Conservation (phyloP, 1,140 invertebrate species). For the Mizuhopecten yessoensis region DNA sequence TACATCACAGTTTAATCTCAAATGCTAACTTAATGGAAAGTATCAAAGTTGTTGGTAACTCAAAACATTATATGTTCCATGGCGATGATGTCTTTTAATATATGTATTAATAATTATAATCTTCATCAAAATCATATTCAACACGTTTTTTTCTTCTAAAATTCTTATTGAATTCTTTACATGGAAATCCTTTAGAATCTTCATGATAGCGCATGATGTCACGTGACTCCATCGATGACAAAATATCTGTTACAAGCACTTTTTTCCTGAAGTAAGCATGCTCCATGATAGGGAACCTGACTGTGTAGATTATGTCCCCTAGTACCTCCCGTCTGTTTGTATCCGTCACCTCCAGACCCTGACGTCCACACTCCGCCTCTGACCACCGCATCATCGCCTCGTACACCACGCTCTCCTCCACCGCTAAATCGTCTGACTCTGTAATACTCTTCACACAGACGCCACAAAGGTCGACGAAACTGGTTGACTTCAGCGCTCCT, state of each 20-base stretch:
- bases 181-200: no score
- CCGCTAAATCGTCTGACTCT: slow-evolving; percentile 49
- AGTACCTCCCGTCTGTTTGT: slow-evolving; percentile 43
- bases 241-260: slow-evolving; percentile 19
- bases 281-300: slow-evolving; percentile 59
- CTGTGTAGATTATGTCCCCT: slow-evolving; percentile 53
- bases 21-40: no score
- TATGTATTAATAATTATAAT: no score
- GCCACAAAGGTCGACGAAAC: slow-evolving; percentile 50
- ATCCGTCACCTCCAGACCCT: slow-evolving; percentile 3
- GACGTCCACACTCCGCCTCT: slow-evolving; percentile 42
- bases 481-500: slow-evolving; percentile 43
- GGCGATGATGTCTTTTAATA: no score
- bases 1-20: no score
- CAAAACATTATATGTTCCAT: no score
- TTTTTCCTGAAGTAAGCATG: slow-evolving; percentile 49
- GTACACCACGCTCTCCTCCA: slow-evolving; percentile 53
- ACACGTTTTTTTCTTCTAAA: no score
- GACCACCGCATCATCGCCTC: slow-evolving; percentile 52
- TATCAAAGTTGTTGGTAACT: no score
- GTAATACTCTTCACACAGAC: slow-evolving; percentile 42
- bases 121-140: no score
- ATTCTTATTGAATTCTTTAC: no score
- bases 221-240: neutral
- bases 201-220: no score